Evolutionary conservation across 1,140 invertebrate genomes (phyloP).

Genomic region (Zaprionus inermis): DNA sequence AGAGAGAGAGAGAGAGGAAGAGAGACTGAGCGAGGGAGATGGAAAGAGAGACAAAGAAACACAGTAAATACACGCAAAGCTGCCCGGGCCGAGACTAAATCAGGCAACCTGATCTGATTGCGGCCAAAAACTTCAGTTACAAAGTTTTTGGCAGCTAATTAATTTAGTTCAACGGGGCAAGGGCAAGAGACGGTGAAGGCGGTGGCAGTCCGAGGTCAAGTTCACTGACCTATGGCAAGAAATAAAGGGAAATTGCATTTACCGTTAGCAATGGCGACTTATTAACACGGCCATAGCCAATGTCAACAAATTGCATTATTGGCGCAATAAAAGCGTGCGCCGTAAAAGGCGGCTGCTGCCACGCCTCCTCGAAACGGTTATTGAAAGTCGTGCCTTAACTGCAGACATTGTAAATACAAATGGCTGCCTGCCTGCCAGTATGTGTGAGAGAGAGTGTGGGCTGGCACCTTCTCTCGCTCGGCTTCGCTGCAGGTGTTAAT

Average conservation of each 20-base stretch:
- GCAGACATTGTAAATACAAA: constrained; percentile 37
- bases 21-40: constrained; percentile 52
- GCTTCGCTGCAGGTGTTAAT: constrained; percentile 73
- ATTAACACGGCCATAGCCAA: constrained; percentile 75
- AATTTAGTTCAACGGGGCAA: constrained; percentile 69
- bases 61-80: constrained; percentile 60
- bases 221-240: constrained; percentile 29
- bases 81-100: constrained; percentile 46
- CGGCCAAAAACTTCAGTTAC: constrained; percentile 62
- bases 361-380: constrained; percentile 55
- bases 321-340: constrained; percentile 64
- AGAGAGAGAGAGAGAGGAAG: not conserved
- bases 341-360: constrained; percentile 7
- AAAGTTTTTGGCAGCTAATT: constrained; percentile 76
- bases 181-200: constrained; percentile 21
- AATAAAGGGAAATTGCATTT: constrained; percentile 59
- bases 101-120: constrained; percentile 75
- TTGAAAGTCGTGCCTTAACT: constrained; percentile 41
- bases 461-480: not conserved
- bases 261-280: constrained; percentile 42
- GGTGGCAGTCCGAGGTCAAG: constrained; percentile 24
- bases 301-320: constrained; percentile 82
- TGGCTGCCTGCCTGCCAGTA: not conserved
- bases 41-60: constrained; percentile 57
- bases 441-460: not conserved